Evolutionary conservation across 1,140 invertebrate genomes (phyloP).

Genomic region (Maniola jurtina): DNA sequence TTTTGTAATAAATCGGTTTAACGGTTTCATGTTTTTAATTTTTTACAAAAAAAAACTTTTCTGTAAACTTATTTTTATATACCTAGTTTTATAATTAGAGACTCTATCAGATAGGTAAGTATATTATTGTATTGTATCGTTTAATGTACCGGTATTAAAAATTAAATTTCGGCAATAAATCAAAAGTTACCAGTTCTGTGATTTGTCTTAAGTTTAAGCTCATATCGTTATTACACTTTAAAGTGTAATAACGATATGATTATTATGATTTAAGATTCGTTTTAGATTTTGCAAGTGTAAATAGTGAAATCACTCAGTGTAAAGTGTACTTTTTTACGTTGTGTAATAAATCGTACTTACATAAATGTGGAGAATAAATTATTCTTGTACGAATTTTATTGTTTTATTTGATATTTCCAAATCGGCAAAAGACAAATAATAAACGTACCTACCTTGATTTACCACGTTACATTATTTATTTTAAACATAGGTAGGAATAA

Average conservation of each 20-base stretch:
- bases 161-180: not conserved
- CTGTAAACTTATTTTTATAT: too few relatives aligned
- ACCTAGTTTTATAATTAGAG: too few relatives aligned
- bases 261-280: not conserved
- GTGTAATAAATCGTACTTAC: constrained; percentile 13
- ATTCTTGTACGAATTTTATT: not conserved
- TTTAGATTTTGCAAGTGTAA: constrained; percentile 6
- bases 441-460: too few relatives aligned
- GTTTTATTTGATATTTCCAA: not conserved
- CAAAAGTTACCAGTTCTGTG: constrained; percentile 47
- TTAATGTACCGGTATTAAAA: too few relatives aligned
- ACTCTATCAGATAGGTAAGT: too few relatives aligned
- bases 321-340: constrained; percentile 11
- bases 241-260: not conserved
- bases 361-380: not conserved
- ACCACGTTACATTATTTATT: too few relatives aligned
- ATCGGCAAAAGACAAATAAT: too few relatives aligned
- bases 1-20: too few relatives aligned
- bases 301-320: constrained; percentile 9
- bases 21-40: too few relatives aligned
- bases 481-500: too few relatives aligned
- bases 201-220: constrained; percentile 26
- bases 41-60: too few relatives aligned
- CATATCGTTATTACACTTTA: not conserved
- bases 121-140: too few relatives aligned